Evolutionary conservation across 2,888 invertebrate species (phyloP), one percentile per base, ranked within the genome.

Genomic region (Hofmannophila pseudospretella): DNA sequence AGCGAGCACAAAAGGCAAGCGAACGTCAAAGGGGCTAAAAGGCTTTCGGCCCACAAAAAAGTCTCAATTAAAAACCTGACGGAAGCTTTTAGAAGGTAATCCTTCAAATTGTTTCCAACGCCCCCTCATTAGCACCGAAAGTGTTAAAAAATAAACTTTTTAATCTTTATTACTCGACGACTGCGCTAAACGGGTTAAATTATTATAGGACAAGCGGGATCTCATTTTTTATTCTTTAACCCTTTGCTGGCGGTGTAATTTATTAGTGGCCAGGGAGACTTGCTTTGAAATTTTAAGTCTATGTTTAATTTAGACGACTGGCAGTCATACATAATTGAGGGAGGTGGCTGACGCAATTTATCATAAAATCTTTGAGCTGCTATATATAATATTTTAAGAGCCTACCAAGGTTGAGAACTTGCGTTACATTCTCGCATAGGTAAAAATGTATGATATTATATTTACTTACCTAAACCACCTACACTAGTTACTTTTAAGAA

Each of bases 81-180:
- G 86, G 85, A 86, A 86, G 86, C 86, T 86, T 86, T 86, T 86
- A 86, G 86, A 84, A 79, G 82, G 86, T 85, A 86, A 86, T 86
- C 84, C 85, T 73, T 86, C 85, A 86, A 85, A 86, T 86, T 85
- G 86, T 86, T 86, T 86, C 78, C 78, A 80, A 81, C 86, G 81
- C 86, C 86, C 85, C 84, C 81, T 86, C 86, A 86, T 86, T 86
- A 86, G 75, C 86, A 79, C 86, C 76, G 71, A 81, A 80, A 86
- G 86, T 86, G 86, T 86, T 86, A 85, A 86, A 84, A 82, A 82
- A 81, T 81, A 82, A 85, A 85, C 85, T 86, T 86, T 84, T 86
- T 86, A 86, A 86, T 86, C 86, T 86, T 86, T 86, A 86, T 86
- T 84, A 84, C 82, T 79, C 70, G 67, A 60, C 70, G 77, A 74